Evolutionary conservation across 92 coral and sea anemone species (phyloP).

Genomic region (Parazoanthus swiftii): DNA sequence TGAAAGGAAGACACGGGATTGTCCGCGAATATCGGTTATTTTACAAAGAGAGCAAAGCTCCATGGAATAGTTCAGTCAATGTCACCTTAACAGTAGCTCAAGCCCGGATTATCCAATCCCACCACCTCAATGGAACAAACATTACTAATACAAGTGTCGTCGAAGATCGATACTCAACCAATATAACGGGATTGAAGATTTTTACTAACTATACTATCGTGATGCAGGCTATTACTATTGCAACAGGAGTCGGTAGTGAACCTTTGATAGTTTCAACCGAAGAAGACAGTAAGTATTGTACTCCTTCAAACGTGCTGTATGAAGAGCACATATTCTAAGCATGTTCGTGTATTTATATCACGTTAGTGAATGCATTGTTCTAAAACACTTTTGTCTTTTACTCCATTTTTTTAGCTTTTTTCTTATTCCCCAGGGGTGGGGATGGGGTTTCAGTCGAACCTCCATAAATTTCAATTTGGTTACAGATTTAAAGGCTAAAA

Average conservation of each 20-base stretch:
- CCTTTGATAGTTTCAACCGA: constrained; percentile 26
- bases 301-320: background rate
- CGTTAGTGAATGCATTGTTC: too few species aligned
- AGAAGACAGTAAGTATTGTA: constrained; percentile 29
- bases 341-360: too few species aligned
- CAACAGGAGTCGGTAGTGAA: background rate
- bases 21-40: constrained; percentile 34
- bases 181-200: constrained; percentile 27
- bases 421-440: too few species aligned
- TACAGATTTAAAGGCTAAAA: too few species aligned
- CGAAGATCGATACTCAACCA: constrained; percentile 1
- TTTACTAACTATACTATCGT: constrained; percentile 33
- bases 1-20: constrained; percentile 42
- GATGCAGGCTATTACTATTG: constrained; percentile 24
- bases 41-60: constrained; percentile 25
- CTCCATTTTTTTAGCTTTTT: too few species aligned
- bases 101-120: background rate
- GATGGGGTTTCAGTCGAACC: too few species aligned
- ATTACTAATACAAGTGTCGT: background rate
- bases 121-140: constrained; percentile 1
- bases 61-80: constrained; percentile 1
- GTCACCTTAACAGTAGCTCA: constrained; percentile 25
- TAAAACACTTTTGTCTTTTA: too few species aligned
- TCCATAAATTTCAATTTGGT: too few species aligned
- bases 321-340: too few species aligned